Conservation (phyloP, 2,113 vertebrate genomes). For the Mustelus asterias region DNA sequence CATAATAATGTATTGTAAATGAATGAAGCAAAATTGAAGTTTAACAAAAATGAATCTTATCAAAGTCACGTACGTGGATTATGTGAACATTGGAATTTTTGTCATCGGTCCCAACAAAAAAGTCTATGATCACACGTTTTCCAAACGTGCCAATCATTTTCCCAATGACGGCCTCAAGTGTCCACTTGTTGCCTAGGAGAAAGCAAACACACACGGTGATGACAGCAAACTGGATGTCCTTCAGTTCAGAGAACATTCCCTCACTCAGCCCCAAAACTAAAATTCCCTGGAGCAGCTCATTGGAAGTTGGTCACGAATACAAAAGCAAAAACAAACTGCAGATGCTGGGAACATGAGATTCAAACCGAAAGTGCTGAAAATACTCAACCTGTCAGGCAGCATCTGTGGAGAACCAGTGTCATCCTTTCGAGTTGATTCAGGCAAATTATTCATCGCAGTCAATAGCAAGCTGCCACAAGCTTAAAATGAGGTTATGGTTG, state of each 20-base stretch:
- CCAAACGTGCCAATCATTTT: slow-evolving; percentile 77
- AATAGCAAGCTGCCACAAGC: neutral
- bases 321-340: too few relatives aligned
- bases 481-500: neutral
- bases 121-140: slow-evolving; percentile 77
- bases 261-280: neutral
- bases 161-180: slow-evolving; percentile 70
- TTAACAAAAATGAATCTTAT: neutral
- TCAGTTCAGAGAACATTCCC: neutral
- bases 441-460: neutral
- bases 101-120: slow-evolving; percentile 84
- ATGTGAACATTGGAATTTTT: slow-evolving; percentile 78
- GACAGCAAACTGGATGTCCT: neutral
- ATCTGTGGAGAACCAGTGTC: too few relatives aligned
- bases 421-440: neutral
- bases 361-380: too few relatives aligned
- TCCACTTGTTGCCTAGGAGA: slow-evolving; percentile 68
- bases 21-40: neutral
- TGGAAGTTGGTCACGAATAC: neutral
- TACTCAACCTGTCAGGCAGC: too few relatives aligned
- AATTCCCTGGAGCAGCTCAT: too few relatives aligned
- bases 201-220: neutral
- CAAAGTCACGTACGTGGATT: slow-evolving; percentile 77
- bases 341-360: too few relatives aligned
- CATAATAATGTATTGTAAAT: neutral